Percentiles rank a stretch among this genome's conserved stretches.
These are phyloP conservation scores for Rhincodon typus DNA, from an alignment of 2,797 vertebrate species.

Conservation along the genomic window DNA sequence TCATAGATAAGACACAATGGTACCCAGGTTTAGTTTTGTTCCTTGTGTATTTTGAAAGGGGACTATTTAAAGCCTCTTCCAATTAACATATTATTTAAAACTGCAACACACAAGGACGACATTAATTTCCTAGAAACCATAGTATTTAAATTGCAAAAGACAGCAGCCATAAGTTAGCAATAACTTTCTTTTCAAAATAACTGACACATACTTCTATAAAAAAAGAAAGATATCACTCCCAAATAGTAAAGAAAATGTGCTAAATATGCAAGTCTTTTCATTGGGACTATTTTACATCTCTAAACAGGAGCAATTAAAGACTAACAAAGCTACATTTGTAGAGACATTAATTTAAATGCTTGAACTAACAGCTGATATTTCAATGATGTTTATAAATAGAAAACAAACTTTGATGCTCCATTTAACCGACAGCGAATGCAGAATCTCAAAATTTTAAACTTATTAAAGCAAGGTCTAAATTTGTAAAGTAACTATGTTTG, in stretches of 20 bases:
- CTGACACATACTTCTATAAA: no score
- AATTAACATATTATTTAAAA: conserved; percentile 5
- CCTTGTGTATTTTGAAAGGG: not conserved
- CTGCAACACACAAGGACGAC: not conserved
- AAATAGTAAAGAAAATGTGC: not conserved
- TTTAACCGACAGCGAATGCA: no score
- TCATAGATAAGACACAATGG: not conserved
- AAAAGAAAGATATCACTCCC: not conserved
- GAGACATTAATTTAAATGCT: not conserved
- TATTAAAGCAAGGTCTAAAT: not conserved
- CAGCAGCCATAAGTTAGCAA: no score
- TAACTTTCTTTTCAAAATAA: no score
- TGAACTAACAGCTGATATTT: not conserved
- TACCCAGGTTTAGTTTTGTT: not conserved
- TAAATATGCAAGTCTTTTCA: not conserved
- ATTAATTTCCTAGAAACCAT: no score
- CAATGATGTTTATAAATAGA: not conserved
- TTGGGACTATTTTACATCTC: not conserved
- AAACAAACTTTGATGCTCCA: not conserved
- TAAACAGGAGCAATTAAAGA: not conserved
- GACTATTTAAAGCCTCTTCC: not conserved
- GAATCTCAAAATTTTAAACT: not conserved
- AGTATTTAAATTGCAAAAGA: no score
- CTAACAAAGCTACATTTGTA: not conserved
- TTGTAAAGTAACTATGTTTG: not conserved